Conservation (phyloP, 1,140 invertebrate genomes). For the Akabosia matsudoensis region DNA sequence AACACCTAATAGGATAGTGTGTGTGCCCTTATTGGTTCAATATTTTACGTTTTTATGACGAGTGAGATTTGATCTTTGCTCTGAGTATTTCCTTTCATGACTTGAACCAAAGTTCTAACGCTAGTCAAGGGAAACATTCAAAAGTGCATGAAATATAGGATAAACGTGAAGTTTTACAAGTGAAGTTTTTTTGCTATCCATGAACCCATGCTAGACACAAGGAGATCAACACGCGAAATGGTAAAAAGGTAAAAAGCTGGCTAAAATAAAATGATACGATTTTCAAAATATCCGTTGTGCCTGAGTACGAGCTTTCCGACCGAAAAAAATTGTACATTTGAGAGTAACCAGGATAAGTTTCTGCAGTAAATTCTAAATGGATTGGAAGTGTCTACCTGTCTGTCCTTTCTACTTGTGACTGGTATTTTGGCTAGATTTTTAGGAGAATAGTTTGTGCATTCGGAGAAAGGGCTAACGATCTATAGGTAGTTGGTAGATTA, state of each 20-base stretch:
- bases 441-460: too few species aligned
- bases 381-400: neutral
- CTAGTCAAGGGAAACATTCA: slow-evolving; percentile 11
- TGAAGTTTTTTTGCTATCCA: neutral
- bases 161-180: slow-evolving; percentile 3
- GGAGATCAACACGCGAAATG: too few species aligned
- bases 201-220: too few species aligned
- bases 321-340: neutral
- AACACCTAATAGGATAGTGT: neutral
- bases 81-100: neutral
- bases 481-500: too few species aligned
- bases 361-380: slow-evolving; percentile 8
- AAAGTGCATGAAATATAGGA: slow-evolving; percentile 18
- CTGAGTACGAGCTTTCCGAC: neutral
- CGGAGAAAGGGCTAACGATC: too few species aligned
- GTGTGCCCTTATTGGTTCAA: slow-evolving; percentile 3
- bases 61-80: slow-evolving; percentile 20
- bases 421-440: too few species aligned
- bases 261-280: too few species aligned
- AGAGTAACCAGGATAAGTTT: neutral
- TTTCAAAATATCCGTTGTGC: too few species aligned
- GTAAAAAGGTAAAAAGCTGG: too few species aligned
- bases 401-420: neutral
- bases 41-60: slow-evolving; percentile 24
- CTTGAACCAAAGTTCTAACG: neutral